Evolutionary conservation across 2,797 vertebrate genomes (phyloP), one percentile per base, ranked within the genome.

Genomic region (Chromobotia macracanthus): DNA sequence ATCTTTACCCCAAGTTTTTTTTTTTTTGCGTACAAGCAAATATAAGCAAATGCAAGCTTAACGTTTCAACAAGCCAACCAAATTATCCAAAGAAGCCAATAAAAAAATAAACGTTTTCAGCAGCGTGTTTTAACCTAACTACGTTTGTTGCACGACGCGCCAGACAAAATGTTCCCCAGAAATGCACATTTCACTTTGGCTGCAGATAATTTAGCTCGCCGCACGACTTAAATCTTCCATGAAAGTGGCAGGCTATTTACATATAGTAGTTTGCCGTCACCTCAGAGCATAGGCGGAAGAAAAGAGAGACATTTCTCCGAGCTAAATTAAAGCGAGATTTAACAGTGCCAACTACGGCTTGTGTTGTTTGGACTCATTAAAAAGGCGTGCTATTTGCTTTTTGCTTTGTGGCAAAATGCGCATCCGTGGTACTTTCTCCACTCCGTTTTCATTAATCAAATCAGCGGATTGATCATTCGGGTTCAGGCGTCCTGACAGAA

Each of bases 171-270:
- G 38, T 46, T n/a, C 35, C 8, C 5, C 3, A n/a, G 9, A 21
- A 46, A 21, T 60, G 5, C 19, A 58, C 38, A 69, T 68, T 60
- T 50, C 41, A 60, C 53, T 1, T 55, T 15, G 18, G 63, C 63
- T 76, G 35, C 63, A 77, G 82, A 91, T 91, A 90, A 90, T 85
- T 84, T 88, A 87, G 55, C 70, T 83, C 41, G 48, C 82, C 80
- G 71, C 85, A 88, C 44, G 86, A 79, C 84, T 85, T 87, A 77
- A 81, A 87, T 85, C 86, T 76, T 82, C 83, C 88, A 90, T 85
- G 88, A 84, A 88, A 89, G 86, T 90, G 91, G 89, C 89, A 91
- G 89, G 8, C 67, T 89, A 87, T 91, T 91, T 91, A 89, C 88
- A 86, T 89, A 88, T 87, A 1, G 85, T 87, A 88, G 86, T 79